phyloP scores from a whole-genome alignment of 2,888 invertebrate species.

The Stenoptilia bipunctidactyla region DNA sequence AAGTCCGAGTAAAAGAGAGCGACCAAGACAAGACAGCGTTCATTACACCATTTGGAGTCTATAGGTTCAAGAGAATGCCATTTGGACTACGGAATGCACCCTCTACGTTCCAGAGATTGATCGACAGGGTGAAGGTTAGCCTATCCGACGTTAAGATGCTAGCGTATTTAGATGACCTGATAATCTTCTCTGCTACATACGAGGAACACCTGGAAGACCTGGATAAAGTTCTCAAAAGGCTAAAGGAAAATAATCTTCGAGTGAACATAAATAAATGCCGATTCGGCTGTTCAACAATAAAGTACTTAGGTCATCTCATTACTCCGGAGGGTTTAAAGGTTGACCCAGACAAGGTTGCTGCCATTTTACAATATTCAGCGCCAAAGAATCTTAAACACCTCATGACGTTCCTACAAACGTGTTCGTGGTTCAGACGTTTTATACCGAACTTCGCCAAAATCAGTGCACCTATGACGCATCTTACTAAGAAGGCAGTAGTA shows the following conservation, averaged over 20 bases:
- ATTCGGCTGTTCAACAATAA: conserved; percentile 11
- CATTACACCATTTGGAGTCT: conserved; percentile 27
- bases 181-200: conserved; percentile 16
- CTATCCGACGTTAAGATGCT: too few species aligned
- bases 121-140: too few species aligned
- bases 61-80: conserved; percentile 23
- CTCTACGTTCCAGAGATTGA: conserved; percentile 18
- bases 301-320: conserved; percentile 16
- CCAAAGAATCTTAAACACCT: conserved; percentile 12
- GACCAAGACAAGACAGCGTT: conserved; percentile 26
- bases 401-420: conserved; percentile 1
- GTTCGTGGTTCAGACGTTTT: conserved; percentile 16
- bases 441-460: conserved; percentile 11
- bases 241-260: conserved; percentile 16
- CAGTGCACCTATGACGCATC: conserved; percentile 12
- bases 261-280: conserved; percentile 14
- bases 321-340: conserved; percentile 14
- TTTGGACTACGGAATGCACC: too few species aligned
- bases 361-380: conserved; percentile 8
- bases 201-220: conserved; percentile 16
- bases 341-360: conserved; percentile 16
- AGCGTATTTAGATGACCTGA: too few species aligned
- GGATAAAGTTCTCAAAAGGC: conserved; percentile 13
- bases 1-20: conserved; percentile 15
- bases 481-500: conserved; percentile 11